Conservation (phyloP, 2,797 vertebrate species). For the Anas acuta region DNA sequence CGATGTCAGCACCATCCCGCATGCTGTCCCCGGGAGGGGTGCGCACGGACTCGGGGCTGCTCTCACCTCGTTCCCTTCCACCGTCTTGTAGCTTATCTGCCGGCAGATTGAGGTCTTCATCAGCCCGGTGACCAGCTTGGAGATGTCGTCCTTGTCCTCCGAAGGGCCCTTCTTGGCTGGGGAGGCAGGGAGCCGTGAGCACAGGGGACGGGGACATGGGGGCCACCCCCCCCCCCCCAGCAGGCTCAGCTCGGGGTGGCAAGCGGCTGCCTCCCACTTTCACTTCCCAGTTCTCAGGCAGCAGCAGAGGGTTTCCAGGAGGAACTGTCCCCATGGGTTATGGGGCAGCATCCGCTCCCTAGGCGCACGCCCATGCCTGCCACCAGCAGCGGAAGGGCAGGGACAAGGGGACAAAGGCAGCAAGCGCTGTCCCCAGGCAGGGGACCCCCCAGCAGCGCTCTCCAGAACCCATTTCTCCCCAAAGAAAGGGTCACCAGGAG, state of each 20-base stretch:
- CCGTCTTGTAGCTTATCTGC: constrained; percentile 90
- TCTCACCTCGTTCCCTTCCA: constrained; percentile 86
- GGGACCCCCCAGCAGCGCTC: neutral
- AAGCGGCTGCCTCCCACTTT: constrained; percentile 37
- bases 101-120: constrained; percentile 92
- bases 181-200: neutral
- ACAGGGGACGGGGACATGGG: neutral
- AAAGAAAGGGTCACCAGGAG: neutral
- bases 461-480: neutral
- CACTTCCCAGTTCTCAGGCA: constrained; percentile 66
- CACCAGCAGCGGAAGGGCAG: neutral
- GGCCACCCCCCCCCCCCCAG: neutral
- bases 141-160: constrained; percentile 91
- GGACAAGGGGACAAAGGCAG: neutral
- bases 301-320: constrained; percentile 3
- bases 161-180: constrained; percentile 85
- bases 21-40: neutral
- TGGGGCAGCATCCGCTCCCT: neutral
- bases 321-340: constrained; percentile 11
- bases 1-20: neutral
- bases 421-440: neutral
- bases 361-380: constrained; percentile 10
- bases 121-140: constrained; percentile 92
- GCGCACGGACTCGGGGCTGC: rapidly evolving
- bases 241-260: neutral